Evolutionary conservation across 2,797 vertebrate species (phyloP).

Genomic region (Lepilemur septentrionalis): DNA sequence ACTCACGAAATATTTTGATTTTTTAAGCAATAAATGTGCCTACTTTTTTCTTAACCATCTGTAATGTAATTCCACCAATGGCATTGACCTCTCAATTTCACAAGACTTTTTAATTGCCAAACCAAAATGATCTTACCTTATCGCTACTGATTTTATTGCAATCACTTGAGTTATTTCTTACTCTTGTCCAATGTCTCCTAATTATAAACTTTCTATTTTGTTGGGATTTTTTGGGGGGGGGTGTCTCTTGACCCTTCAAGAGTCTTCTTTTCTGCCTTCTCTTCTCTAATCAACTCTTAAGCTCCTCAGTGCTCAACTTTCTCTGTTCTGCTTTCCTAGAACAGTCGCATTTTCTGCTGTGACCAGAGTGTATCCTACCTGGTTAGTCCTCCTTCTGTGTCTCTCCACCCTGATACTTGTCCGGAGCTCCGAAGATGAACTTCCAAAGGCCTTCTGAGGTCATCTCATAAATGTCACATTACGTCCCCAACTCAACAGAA

Average conservation of each 20-base stretch:
- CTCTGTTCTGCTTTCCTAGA: background rate
- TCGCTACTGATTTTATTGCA: background rate
- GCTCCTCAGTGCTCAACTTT: background rate
- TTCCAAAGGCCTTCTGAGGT: background rate
- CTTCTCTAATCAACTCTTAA: background rate
- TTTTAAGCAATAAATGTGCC: background rate
- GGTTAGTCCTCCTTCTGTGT: too few relatives aligned
- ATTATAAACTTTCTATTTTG: background rate
- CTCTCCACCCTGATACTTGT: background rate
- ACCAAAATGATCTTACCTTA: background rate
- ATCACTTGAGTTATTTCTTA: background rate
- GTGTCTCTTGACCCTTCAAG: background rate
- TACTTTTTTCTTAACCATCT: background rate
- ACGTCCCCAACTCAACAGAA: background rate
- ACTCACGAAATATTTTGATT: background rate
- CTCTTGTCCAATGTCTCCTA: background rate
- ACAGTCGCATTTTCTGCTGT: background rate
- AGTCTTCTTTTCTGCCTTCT: background rate
- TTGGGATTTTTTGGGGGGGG: background rate
- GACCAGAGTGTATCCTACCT: background rate
- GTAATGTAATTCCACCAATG: background rate
- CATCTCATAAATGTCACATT: background rate
- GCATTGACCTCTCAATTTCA: background rate
- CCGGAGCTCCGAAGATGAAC: background rate
- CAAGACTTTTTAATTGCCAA: background rate